Conservation (phyloP, 2,888 invertebrate genomes). For the Papilio gigon region DNA sequence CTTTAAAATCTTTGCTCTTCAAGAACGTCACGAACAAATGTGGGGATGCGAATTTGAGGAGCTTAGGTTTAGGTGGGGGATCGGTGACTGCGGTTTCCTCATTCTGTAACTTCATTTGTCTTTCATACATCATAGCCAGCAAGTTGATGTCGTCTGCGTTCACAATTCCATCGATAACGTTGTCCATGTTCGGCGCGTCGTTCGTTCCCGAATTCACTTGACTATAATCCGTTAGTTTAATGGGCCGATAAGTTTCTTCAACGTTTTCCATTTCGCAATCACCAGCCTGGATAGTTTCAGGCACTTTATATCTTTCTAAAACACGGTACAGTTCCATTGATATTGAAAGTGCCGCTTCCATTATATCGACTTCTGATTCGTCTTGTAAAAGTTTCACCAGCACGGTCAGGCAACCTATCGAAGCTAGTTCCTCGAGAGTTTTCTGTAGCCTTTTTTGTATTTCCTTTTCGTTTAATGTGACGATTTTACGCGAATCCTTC, state of each 20-base stretch:
- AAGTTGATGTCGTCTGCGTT: slow-evolving; percentile 84
- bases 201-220: slow-evolving; percentile 44
- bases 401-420: slow-evolving; percentile 87
- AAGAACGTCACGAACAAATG: slow-evolving; percentile 84
- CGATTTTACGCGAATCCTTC: slow-evolving; percentile 89
- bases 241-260: slow-evolving; percentile 57
- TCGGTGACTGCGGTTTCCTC: slow-evolving; percentile 50
- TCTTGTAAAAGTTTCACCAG: slow-evolving; percentile 85
- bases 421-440: slow-evolving; percentile 85
- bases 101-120: slow-evolving; percentile 68
- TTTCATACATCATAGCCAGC: slow-evolving; percentile 83
- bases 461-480: slow-evolving; percentile 86
- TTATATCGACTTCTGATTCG: slow-evolving; percentile 87
- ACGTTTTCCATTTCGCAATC: slow-evolving; percentile 57
- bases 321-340: slow-evolving; percentile 79
- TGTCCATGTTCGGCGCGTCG: slow-evolving; percentile 60
- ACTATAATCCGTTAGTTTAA: slow-evolving; percentile 54
- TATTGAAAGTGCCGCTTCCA: slow-evolving; percentile 83
- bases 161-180: slow-evolving; percentile 85
- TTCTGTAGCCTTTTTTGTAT: slow-evolving; percentile 85
- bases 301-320: slow-evolving; percentile 81
- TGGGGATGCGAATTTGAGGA: slow-evolving; percentile 70
- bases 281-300: slow-evolving; percentile 56
- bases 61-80: slow-evolving; percentile 50
- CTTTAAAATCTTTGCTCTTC: slow-evolving; percentile 82